Evolutionary conservation across 2,888 invertebrate species (phyloP).

Genomic region (Himalopsyche japonica): DNA sequence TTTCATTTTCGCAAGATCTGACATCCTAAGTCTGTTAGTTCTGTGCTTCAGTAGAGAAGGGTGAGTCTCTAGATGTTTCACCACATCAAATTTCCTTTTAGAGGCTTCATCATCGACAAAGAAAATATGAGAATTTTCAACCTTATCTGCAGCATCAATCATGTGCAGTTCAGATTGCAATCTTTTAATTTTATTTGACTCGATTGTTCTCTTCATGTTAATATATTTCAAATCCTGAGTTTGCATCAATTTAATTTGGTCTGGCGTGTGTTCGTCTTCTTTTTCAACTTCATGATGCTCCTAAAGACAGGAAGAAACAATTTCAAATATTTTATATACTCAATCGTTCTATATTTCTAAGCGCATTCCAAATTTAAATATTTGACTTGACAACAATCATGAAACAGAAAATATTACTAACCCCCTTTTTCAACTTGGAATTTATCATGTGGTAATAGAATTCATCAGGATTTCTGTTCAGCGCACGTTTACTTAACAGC

Average conservation of each 20-base stretch:
- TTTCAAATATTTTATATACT: no score
- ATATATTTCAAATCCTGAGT: conserved; percentile 92
- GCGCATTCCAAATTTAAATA: background rate
- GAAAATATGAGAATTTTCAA: conserved; percentile 76
- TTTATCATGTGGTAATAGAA: conserved; percentile 98
- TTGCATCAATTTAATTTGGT: conserved; percentile 86
- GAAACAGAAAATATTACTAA: conserved; percentile 44
- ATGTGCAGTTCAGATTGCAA: conserved; percentile 81
- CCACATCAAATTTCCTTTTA: conserved; percentile 67
- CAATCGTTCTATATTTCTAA: no score
- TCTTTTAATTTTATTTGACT: conserved; percentile 69
- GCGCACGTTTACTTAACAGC: conserved; percentile 77
- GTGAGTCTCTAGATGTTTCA: conserved; percentile 74
- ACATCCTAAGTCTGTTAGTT: conserved; percentile 69
- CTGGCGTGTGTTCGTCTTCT: conserved; percentile 74
- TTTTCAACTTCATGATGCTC: conserved; percentile 70
- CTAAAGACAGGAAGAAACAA: conserved; percentile 46
- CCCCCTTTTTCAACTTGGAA: conserved; percentile 69
- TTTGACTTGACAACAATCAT: background rate
- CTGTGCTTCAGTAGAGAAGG: conserved; percentile 69
- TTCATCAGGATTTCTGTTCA: conserved; percentile 96
- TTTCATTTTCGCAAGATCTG: conserved; percentile 60
- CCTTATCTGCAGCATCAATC: conserved; percentile 71
- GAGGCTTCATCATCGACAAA: conserved; percentile 73
- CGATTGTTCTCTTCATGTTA: conserved; percentile 81